A percentile compares a stretch with the other conserved stretches of the same genome.
Evolutionary conservation across 2,797 vertebrate species (phyloP).

Genomic region (Channa striata): DNA sequence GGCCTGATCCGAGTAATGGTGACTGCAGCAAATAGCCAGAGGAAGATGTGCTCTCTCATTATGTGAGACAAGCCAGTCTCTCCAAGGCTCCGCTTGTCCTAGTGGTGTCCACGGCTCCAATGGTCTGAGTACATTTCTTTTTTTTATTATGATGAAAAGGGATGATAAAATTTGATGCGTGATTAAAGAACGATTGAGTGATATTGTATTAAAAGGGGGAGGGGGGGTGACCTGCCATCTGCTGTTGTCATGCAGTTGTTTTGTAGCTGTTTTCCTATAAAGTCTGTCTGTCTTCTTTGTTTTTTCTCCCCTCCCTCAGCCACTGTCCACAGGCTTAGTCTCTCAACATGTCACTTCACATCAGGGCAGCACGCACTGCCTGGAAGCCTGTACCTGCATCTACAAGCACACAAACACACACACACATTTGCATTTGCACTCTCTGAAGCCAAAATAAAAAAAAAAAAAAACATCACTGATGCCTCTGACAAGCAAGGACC

Average conservation of each 20-base stretch:
- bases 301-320: conserved; percentile 46
- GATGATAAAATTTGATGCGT: conserved; percentile 25
- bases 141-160: conserved; percentile 7
- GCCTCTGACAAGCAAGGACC: conserved; percentile 44
- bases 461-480: conserved; percentile 3
- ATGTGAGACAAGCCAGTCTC: conserved; percentile 44
- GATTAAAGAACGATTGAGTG: conserved; percentile 48
- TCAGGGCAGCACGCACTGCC: conserved; percentile 56
- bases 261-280: conserved; percentile 41
- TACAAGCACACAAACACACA: conserved; percentile 42
- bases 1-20: conserved; percentile 47
- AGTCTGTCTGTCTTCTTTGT: conserved; percentile 55
- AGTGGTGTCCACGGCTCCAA: conserved; percentile 6
- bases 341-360: conserved; percentile 73
- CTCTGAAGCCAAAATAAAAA: conserved; percentile 1
- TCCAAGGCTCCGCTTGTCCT: conserved; percentile 39
- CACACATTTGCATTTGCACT: conserved; percentile 29
- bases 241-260: conserved; percentile 49
- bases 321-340: conserved; percentile 67
- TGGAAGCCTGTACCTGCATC: conserved; percentile 68
- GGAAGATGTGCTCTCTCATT: conserved; percentile 54
- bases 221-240: conserved; percentile 48
- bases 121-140: neutral
- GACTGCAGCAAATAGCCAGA: conserved; percentile 45
- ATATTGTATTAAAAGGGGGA: conserved; percentile 28